These are phyloP conservation scores for Rhegmatorhina hoffmannsi DNA, from an alignment of 2,113 vertebrate species.

Conservation along the genomic window DNA sequence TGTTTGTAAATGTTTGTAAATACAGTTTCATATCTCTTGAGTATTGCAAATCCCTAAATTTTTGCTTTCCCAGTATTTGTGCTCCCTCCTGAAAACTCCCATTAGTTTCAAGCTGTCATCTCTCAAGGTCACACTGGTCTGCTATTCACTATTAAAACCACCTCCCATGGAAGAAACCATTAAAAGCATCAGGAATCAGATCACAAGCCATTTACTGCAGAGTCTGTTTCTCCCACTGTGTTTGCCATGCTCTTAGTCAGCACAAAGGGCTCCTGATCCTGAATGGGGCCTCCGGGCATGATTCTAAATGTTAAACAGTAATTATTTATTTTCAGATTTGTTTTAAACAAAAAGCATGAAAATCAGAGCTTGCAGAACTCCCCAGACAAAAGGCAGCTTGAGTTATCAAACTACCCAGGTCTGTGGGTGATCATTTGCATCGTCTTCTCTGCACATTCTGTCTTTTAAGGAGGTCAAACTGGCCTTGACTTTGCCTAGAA, in stretches of 20 bases:
- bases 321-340: slow-evolving; percentile 3
- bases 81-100: neutral
- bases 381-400: neutral
- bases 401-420: neutral
- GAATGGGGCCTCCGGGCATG: neutral
- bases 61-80: slow-evolving; percentile 25
- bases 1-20: slow-evolving; percentile 54
- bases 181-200: slow-evolving; percentile 26
- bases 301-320: slow-evolving; percentile 2
- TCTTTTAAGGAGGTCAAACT: neutral
- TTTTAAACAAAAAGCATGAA: slow-evolving; percentile 22
- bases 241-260: neutral
- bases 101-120: slow-evolving; percentile 13
- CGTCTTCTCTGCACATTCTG: neutral
- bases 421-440: neutral
- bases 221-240: neutral
- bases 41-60: slow-evolving; percentile 28
- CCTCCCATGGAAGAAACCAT: slow-evolving; percentile 33
- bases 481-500: neutral
- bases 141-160: slow-evolving; percentile 28
- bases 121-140: slow-evolving; percentile 50
- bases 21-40: neutral
- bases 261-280: neutral
- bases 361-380: neutral
- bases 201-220: neutral